Conservation (phyloP, 2,113 vertebrate genomes). For the Lipotes vexillifer region DNA sequence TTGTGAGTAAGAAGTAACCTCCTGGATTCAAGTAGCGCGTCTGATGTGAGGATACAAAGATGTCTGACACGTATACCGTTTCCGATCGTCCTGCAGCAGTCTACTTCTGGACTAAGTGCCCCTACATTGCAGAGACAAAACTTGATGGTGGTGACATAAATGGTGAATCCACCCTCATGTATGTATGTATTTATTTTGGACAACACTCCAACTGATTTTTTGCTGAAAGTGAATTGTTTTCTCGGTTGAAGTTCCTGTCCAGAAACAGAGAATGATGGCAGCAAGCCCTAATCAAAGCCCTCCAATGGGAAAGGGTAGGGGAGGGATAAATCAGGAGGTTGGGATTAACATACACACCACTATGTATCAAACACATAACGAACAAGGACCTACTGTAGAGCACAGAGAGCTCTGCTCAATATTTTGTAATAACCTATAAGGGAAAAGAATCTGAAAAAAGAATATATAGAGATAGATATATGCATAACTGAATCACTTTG, state of each 20-base stretch:
- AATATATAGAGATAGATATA: neutral
- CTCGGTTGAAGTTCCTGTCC: neutral
- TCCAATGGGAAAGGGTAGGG: neutral
- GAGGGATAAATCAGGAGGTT: neutral
- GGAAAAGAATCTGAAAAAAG: neutral
- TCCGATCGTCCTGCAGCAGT: neutral
- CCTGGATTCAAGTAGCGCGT: neutral
- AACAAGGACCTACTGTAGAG: neutral
- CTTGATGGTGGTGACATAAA: neutral
- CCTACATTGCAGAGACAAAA: neutral
- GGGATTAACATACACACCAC: neutral
- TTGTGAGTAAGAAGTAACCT: slow-evolving; percentile 33
- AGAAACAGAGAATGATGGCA: neutral
- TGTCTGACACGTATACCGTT: accelerated
- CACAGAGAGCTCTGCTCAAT: neutral
- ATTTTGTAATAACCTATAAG: neutral
- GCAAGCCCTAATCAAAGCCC: neutral
- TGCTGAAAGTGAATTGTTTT: neutral
- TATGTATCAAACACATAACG: neutral
- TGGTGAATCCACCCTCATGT: neutral
- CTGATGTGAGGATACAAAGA: neutral
- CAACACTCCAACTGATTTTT: neutral
- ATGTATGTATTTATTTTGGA: neutral
- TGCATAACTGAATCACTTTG: neutral
- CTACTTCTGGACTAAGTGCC: neutral